Evolutionary conservation across 2,113 vertebrate genomes (phyloP).

Genomic region (Chlorocebus sabaeus): DNA sequence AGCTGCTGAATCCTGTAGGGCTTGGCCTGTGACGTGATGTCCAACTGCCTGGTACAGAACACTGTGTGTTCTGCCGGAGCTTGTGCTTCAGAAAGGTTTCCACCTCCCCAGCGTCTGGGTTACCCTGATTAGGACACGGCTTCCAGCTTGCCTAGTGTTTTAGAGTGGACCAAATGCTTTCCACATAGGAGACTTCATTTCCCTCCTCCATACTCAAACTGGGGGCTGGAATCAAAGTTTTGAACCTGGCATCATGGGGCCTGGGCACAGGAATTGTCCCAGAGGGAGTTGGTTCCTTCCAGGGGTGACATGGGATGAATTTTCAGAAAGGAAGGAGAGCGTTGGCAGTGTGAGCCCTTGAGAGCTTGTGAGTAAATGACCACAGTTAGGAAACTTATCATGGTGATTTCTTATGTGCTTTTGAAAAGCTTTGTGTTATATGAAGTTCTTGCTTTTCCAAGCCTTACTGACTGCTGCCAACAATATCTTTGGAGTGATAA

Average conservation of each 20-base stretch:
- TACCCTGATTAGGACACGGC: fast-evolving
- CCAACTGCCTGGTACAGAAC: fast-evolving
- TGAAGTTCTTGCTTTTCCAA: background rate
- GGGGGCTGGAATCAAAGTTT: too few species aligned
- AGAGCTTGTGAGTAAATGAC: background rate
- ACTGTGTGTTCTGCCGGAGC: background rate
- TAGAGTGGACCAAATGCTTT: fast-evolving
- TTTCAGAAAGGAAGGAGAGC: background rate
- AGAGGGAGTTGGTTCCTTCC: background rate
- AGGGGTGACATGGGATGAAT: background rate
- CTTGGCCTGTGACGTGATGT: fast-evolving
- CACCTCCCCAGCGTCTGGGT: fast-evolving
- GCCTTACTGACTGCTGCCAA: background rate
- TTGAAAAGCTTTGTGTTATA: background rate
- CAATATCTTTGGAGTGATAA: background rate
- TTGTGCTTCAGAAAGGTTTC: fast-evolving
- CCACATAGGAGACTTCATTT: too few species aligned
- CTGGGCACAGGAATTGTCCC: background rate
- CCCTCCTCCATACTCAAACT: background rate
- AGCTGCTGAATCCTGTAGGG: fast-evolving
- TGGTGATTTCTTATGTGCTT: background rate
- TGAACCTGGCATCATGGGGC: too few species aligned
- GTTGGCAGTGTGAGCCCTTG: fast-evolving
- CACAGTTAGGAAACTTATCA: fast-evolving
- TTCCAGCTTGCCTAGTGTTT: background rate